Conservation (phyloP, 2,888 invertebrate genomes). For the Lasioglossum oenotherae region DNA sequence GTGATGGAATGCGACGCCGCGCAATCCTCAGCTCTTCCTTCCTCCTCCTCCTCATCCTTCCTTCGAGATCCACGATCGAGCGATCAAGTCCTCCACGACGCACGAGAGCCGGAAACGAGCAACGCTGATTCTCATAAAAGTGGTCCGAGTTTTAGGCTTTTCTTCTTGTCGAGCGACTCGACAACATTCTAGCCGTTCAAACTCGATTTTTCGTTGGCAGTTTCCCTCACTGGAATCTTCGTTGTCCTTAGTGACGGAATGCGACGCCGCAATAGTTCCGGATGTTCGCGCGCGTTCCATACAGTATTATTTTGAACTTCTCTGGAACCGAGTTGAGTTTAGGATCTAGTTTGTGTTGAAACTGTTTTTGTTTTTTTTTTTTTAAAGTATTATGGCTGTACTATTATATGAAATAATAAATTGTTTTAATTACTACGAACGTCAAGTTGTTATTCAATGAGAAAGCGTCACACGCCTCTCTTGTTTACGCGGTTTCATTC, state of each 20-base stretch:
- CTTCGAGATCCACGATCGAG: background rate
- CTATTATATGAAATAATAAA: too few species aligned
- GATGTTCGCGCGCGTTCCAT: background rate
- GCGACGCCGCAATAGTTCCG: background rate
- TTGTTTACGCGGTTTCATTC: background rate
- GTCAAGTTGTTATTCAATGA: too few species aligned
- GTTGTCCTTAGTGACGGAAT: background rate
- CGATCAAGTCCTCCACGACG: background rate
- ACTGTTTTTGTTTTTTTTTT: too few species aligned
- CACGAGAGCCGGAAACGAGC: background rate
- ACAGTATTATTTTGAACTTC: constrained; percentile 36
- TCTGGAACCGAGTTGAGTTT: too few species aligned
- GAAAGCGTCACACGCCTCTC: background rate
- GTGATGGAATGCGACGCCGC: too few species aligned
- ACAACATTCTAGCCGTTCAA: background rate
- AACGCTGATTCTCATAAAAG: background rate
- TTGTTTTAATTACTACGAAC: too few species aligned
- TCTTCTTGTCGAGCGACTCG: background rate
- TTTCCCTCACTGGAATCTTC: background rate
- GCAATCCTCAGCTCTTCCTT: background rate
- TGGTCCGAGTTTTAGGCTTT: background rate
- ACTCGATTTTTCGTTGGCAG: background rate
- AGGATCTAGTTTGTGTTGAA: too few species aligned
- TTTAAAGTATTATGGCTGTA: too few species aligned
- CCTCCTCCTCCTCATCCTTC: background rate